These are phyloP conservation scores for Rhadina sibilatrix DNA, from an alignment of 2,113 vertebrate species.

Conservation along the genomic window DNA sequence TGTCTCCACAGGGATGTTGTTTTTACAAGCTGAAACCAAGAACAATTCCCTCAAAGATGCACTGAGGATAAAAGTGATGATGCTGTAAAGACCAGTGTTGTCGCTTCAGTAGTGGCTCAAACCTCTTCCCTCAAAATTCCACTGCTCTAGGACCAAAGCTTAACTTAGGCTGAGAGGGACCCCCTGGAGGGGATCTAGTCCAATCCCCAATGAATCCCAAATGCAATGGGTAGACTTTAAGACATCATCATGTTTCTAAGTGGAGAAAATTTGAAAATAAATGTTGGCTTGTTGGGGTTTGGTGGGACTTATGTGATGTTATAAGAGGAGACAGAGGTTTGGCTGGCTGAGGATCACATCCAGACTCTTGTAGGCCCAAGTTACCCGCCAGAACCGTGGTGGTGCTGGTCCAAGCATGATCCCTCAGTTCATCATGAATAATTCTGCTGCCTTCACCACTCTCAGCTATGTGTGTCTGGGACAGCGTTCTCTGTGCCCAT, in stretches of 20 bases:
- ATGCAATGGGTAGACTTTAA: background rate
- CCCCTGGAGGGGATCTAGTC: background rate
- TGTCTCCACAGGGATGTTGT: slow-evolving; percentile 2
- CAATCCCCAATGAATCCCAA: background rate
- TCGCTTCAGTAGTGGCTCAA: background rate
- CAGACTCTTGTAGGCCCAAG: background rate
- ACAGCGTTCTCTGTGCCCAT: background rate
- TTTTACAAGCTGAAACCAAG: background rate
- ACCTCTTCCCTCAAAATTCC: background rate
- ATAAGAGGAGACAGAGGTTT: background rate
- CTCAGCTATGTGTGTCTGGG: background rate
- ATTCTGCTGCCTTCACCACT: background rate
- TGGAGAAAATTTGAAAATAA: background rate
- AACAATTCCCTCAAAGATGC: slow-evolving; percentile 26
- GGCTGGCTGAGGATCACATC: background rate
- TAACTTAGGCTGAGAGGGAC: background rate
- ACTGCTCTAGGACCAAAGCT: background rate
- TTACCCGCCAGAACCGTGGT: background rate
- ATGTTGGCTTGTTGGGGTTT: background rate
- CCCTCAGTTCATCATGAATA: background rate
- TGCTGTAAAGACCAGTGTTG: background rate
- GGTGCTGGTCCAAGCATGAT: background rate
- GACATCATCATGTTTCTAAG: background rate
- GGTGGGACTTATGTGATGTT: background rate
- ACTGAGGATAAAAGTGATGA: background rate